These are phyloP conservation scores for Scomberomorus guttatus DNA, from an alignment of 2,797 vertebrate genomes.

Conservation along the genomic window DNA sequence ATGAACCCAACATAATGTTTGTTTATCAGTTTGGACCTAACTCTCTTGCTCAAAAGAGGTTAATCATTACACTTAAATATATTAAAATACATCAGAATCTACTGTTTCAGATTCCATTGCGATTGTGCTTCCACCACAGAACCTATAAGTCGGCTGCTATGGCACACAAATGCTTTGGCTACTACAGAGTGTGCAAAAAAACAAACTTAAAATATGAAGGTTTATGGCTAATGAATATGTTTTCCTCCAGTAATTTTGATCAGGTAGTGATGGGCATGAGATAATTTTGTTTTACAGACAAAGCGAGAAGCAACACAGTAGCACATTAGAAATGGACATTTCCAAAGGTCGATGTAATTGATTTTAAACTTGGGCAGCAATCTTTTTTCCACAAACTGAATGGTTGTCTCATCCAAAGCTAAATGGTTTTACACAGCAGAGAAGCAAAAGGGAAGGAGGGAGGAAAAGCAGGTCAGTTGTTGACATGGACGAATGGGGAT, in stretches of 20 bases:
- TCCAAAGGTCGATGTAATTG: slow-evolving; percentile 74
- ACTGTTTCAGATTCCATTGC: background rate
- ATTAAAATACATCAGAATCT: background rate
- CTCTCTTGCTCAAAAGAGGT: background rate
- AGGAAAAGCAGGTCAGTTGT: slow-evolving; percentile 82
- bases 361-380: slow-evolving; percentile 71
- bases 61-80: background rate
- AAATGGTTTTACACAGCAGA: slow-evolving; percentile 77
- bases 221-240: background rate
- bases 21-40: background rate
- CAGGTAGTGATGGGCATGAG: slow-evolving; percentile 5
- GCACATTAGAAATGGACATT: slow-evolving; percentile 68
- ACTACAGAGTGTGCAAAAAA: background rate
- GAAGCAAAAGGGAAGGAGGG: slow-evolving; percentile 53
- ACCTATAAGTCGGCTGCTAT: background rate
- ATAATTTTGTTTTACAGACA: slow-evolving; percentile 54
- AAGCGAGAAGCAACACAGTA: slow-evolving; percentile 11
- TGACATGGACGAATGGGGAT: slow-evolving; percentile 81
- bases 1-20: slow-evolving; percentile 11
- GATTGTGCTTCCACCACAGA: background rate
- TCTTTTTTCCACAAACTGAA: slow-evolving; percentile 66
- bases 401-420: slow-evolving; percentile 75
- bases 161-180: too few species aligned
- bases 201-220: background rate
- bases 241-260: background rate